phyloP scores from a whole-genome alignment of 92 coral and sea anemone species.

The Pocillopora meandrina region DNA sequence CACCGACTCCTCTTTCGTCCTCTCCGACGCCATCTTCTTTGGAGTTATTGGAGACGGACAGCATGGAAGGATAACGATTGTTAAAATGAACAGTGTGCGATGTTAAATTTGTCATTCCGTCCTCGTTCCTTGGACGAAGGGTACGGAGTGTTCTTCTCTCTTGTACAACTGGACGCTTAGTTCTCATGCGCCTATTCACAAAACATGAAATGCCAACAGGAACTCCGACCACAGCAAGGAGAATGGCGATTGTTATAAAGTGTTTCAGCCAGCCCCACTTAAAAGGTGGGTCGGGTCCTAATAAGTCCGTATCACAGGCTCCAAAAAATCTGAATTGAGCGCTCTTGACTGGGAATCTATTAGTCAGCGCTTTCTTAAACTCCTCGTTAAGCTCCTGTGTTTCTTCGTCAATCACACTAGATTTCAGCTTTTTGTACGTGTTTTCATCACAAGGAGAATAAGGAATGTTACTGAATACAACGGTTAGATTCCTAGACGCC shows the following conservation, averaged over 20 bases:
- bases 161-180: constrained; percentile 48
- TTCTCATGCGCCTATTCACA: constrained; percentile 43
- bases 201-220: constrained; percentile 74
- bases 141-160: constrained; percentile 20
- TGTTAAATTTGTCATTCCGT: constrained; percentile 43
- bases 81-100: constrained; percentile 68
- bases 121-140: constrained; percentile 40
- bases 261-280: constrained; percentile 77
- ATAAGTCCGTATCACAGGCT: constrained; percentile 49
- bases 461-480: constrained; percentile 62
- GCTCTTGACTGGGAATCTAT: constrained; percentile 47
- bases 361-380: constrained; percentile 62
- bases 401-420: constrained; percentile 43
- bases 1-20: constrained; percentile 28
- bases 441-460: constrained; percentile 66
- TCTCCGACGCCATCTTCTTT: constrained; percentile 55
- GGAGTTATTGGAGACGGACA: constrained; percentile 59
- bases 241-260: constrained; percentile 62
- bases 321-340: constrained; percentile 63
- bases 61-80: constrained; percentile 63
- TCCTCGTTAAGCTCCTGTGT: constrained; percentile 32
- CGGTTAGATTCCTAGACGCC: constrained; percentile 36
- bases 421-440: constrained; percentile 31
- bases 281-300: constrained; percentile 38
- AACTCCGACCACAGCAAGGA: constrained; percentile 66